Evolutionary conservation across 2,797 vertebrate genomes (phyloP).

Genomic region (Cichlasoma orientale): DNA sequence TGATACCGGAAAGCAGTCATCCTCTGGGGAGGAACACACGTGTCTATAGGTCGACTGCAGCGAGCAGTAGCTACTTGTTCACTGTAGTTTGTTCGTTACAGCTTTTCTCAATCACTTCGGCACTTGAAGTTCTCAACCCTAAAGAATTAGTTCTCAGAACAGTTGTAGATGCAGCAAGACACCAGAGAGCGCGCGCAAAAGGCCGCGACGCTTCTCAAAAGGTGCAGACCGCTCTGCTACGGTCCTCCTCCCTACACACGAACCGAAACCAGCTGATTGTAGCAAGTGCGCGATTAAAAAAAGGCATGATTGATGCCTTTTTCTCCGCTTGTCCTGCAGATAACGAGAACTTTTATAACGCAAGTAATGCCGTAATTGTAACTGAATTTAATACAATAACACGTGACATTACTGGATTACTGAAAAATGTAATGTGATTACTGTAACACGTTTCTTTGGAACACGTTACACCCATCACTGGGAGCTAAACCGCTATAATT

Average conservation of each 20-base stretch:
- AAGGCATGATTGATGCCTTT: background rate
- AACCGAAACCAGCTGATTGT: no score
- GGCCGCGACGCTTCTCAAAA: background rate
- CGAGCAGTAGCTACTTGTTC: background rate
- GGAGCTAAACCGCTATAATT: no score
- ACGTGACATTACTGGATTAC: background rate
- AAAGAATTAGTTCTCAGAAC: background rate
- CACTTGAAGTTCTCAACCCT: background rate
- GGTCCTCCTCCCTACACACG: background rate
- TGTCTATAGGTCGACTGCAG: background rate
- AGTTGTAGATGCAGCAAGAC: background rate
- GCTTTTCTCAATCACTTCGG: background rate
- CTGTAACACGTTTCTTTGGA: background rate
- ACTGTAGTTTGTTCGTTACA: background rate
- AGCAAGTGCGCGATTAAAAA: no score
- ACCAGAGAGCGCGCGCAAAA: background rate
- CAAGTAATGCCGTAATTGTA: background rate
- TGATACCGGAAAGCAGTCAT: background rate
- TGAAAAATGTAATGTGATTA: background rate
- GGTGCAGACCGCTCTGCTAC: background rate
- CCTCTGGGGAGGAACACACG: background rate
- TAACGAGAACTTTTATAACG: background rate
- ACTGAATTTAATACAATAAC: background rate
- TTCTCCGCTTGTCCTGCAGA: background rate
- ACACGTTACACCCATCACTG: no score